These are phyloP conservation scores for Papilio polyxenes DNA, from an alignment of 1,140 invertebrate genomes.

Conservation along the genomic window DNA sequence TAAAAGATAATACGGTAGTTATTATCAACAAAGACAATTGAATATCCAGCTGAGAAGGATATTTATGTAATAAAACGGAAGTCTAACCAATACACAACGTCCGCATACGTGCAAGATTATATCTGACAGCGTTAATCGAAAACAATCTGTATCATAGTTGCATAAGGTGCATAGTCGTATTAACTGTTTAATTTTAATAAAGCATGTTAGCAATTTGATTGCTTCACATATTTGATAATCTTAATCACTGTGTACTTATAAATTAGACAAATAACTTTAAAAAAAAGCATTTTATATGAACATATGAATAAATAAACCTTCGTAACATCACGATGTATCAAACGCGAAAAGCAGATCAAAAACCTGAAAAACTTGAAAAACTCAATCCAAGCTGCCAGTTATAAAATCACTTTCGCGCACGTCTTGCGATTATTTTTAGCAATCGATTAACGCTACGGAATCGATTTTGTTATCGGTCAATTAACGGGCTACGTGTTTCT, in stretches of 20 bases:
- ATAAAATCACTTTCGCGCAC: neutral
- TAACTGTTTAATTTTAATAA: neutral
- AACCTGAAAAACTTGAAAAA: neutral
- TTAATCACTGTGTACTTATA: neutral
- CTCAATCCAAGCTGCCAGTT: neutral
- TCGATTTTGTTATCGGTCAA: slow-evolving; percentile 25
- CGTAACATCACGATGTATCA: neutral
- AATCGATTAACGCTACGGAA: slow-evolving; percentile 11
- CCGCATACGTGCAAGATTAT: slow-evolving; percentile 23
- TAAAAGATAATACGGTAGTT: neutral
- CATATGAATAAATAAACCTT: neutral
- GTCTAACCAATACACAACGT: neutral
- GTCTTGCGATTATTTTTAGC: slow-evolving; percentile 21
- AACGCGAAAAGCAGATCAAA: neutral
- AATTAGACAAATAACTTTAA: too few species aligned
- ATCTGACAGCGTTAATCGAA: slow-evolving; percentile 7
- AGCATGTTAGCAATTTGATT: neutral
- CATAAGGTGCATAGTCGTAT: neutral
- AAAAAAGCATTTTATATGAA: too few species aligned
- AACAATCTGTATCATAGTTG: neutral
- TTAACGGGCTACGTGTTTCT: slow-evolving; percentile 6
- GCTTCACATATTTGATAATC: neutral
- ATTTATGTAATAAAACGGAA: slow-evolving; percentile 6
- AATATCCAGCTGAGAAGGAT: neutral
- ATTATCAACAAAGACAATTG: neutral